Percentiles rank a stretch among this genome's conserved stretches.
phyloP scores from a whole-genome alignment of 2,113 vertebrate species.

The Dipodomys ordii region DNA sequence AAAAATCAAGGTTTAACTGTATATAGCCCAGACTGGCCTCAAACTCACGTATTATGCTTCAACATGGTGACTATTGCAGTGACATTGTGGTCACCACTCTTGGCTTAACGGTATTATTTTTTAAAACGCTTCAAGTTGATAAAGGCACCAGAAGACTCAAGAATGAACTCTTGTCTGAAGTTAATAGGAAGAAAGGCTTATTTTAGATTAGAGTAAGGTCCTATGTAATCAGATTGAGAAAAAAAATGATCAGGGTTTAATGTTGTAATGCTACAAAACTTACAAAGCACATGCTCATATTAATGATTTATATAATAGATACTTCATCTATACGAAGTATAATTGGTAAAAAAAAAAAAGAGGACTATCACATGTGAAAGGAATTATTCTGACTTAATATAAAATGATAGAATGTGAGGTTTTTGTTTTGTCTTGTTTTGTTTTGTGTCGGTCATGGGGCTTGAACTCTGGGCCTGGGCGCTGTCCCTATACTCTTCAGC shows the following conservation, averaged over 20 bases:
- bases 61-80: no score
- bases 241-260: background rate
- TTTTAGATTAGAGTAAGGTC: background rate
- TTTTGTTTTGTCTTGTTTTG: background rate
- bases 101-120: background rate
- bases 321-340: background rate
- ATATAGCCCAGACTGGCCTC: no score
- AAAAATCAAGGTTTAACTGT: no score
- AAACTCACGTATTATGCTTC: no score
- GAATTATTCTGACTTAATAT: background rate
- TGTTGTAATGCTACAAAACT: background rate
- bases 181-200: background rate
- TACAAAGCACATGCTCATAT: conserved; percentile 27
- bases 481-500: no score
- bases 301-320: background rate
- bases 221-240: background rate
- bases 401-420: background rate
- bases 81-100: no score
- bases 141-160: background rate
- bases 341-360: background rate
- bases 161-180: background rate
- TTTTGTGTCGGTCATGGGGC: no score
- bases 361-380: background rate
- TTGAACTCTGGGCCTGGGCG: no score
- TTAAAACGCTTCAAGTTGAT: background rate